phyloP scores from a whole-genome alignment of 2,113 vertebrate genomes.

The Phylloscopus trochiloides region DNA sequence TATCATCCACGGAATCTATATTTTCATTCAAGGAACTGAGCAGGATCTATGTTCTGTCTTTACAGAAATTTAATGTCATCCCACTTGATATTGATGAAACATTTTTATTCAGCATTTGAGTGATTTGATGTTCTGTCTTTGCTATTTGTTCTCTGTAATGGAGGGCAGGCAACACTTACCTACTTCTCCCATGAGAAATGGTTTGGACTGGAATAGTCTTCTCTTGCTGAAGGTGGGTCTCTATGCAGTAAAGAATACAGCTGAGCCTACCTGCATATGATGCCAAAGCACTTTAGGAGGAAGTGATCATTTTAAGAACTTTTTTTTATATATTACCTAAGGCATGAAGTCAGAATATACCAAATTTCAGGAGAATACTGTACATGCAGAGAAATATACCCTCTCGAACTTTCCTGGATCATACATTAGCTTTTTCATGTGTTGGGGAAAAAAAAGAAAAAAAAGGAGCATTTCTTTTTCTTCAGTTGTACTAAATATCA shows the following conservation, averaged over 20 bases:
- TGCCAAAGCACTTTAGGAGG: background rate
- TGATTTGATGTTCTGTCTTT: background rate
- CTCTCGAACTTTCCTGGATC: background rate
- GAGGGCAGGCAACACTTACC: background rate
- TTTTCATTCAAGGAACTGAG: background rate
- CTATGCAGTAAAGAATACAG: background rate
- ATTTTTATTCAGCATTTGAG: background rate
- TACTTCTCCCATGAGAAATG: background rate
- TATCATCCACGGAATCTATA: background rate
- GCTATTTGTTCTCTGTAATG: background rate
- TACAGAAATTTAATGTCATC: background rate
- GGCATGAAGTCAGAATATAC: background rate
- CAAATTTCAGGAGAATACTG: background rate
- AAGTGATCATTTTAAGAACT: rapidly evolving
- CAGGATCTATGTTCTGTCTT: background rate
- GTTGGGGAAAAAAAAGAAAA: background rate
- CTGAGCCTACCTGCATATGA: background rate
- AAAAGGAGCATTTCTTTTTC: background rate
- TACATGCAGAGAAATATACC: background rate
- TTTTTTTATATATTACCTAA: background rate
- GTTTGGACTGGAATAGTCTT: background rate
- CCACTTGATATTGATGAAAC: background rate
- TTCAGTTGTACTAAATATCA: background rate
- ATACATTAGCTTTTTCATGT: background rate
- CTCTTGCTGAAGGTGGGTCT: background rate